Evolutionary conservation across 2,888 invertebrate species (phyloP).

Genomic region (Bursaphelenchus okinawaensis): DNA sequence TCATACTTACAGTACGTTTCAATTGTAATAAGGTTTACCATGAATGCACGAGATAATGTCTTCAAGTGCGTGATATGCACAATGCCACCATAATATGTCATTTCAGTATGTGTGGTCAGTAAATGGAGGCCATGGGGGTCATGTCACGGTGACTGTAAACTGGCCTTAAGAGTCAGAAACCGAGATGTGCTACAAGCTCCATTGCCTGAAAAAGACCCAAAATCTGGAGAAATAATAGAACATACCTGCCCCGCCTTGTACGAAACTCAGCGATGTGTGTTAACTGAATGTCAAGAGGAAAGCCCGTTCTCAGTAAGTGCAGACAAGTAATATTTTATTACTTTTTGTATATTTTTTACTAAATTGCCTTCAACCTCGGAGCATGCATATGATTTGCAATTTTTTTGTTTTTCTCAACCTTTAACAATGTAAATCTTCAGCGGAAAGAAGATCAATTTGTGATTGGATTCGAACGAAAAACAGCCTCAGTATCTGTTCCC

Average conservation of each 20-base stretch:
- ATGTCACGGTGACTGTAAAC: conserved; percentile 22
- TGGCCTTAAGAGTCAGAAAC: conserved; percentile 25
- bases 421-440: neutral
- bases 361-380: too few relatives aligned
- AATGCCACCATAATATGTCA: too few relatives aligned
- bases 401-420: too few relatives aligned
- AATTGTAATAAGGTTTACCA: too few relatives aligned
- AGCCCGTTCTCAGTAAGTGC: neutral
- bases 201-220: conserved; percentile 17
- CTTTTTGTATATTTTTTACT: too few relatives aligned
- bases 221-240: conserved; percentile 17
- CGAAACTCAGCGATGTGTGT: conserved; percentile 21
- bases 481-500: neutral
- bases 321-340: neutral
- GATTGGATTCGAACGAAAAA: neutral
- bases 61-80: too few relatives aligned
- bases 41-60: too few relatives aligned
- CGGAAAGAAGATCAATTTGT: neutral
- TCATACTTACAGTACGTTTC: too few relatives aligned
- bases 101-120: conserved; percentile 23
- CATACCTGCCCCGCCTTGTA: conserved; percentile 25
- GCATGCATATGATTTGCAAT: too few relatives aligned
- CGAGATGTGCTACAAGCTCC: conserved; percentile 29
- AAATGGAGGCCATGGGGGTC: conserved; percentile 19
- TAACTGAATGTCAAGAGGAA: conserved; percentile 16